Evolutionary conservation across 2,797 vertebrate species (phyloP).

Genomic region (Lepilemur septentrionalis): DNA sequence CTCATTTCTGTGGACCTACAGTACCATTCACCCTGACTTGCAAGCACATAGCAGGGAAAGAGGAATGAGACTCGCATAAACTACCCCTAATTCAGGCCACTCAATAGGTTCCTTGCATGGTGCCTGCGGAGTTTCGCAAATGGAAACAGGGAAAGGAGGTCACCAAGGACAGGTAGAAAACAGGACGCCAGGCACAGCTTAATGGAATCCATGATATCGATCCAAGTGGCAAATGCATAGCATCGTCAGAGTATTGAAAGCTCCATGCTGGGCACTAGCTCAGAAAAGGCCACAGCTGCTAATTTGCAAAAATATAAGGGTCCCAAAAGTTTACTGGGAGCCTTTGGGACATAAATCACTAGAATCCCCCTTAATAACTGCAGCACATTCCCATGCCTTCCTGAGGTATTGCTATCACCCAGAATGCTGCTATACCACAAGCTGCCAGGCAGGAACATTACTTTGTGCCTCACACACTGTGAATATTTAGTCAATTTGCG

Average conservation of each 20-base stretch:
- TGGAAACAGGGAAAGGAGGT: neutral
- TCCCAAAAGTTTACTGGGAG: neutral
- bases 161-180: neutral
- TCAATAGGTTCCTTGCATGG: neutral
- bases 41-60: neutral
- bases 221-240: slow-evolving; percentile 17
- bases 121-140: neutral
- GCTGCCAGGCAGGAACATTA: neutral
- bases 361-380: neutral
- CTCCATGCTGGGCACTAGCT: neutral
- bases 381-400: neutral
- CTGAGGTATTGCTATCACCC: neutral
- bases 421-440: neutral
- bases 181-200: neutral
- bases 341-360: neutral
- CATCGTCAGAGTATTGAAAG: neutral
- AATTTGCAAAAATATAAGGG: slow-evolving; percentile 52
- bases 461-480: neutral
- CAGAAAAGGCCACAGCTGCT: slow-evolving; percentile 37
- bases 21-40: neutral
- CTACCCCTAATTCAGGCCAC: neutral
- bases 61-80: neutral
- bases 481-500: slow-evolving; percentile 42
- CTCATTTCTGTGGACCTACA: neutral
- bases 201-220: slow-evolving; percentile 17